Evolutionary conservation across 2,113 vertebrate species (phyloP), one percentile per base, ranked within the genome.

Genomic region (Craseonycteris thonglongyai): DNA sequence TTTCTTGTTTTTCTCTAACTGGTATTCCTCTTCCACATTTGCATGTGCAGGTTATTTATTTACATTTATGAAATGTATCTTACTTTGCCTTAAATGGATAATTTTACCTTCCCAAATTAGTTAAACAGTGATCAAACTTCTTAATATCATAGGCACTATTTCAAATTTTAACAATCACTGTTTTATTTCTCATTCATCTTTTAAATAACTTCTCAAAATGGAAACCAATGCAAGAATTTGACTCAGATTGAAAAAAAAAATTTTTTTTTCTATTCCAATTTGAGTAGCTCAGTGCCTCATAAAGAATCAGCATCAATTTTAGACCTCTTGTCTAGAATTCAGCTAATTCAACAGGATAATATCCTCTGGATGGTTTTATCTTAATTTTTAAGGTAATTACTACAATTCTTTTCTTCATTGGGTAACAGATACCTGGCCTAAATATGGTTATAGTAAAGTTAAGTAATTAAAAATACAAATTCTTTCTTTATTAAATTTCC

Each of bases 381-480:
- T 63, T 22, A 24, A 28, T 84, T 87, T 22, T 59, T 30, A 86
- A 90, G 49, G 45, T 38, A 81, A 79, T 38, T 85, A 22, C 59
- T 54, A 82, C 65, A 35, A n/a, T 78, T 47, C 30, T 28, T 93
- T 90, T 47, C 19, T 68, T 95, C 63, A 76, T 11, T 49, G 6
- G 9, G 3, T 79, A 87, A 68, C 28, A 54, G 2, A 75, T 10
- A 89, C 22, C 47, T 94, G 38, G 7, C n/a, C 35, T 68, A 83
- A 69, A 58, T 68, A 65, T 58, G 24, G 9, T 35, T 81, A 66
- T 74, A 90, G 81, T 90, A 86, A 94, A 72, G 61, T 47, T 42
- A 78, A n/a, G 2, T 81, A 14, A 94, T 51, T 91, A 88, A 79
- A 94, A 96, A 81, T 83, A 84, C 26, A 83, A 42, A 89, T 71